These are phyloP conservation scores for Donacobius atricapilla DNA, from an alignment of 2,113 vertebrate species.

Conservation along the genomic window DNA sequence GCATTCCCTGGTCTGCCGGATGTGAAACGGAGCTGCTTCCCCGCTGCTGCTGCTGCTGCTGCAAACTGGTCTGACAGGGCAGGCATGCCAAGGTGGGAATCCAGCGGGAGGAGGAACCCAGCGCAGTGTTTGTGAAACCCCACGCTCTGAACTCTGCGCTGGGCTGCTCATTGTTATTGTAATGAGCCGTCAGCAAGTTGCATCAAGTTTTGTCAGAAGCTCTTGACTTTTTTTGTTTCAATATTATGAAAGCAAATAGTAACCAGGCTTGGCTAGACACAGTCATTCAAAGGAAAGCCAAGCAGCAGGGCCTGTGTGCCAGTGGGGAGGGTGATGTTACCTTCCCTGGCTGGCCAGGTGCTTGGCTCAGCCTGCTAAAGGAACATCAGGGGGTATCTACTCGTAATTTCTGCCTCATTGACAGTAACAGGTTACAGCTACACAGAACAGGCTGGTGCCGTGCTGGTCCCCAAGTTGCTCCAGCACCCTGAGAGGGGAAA, in stretches of 20 bases:
- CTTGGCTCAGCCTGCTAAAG: background rate
- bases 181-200: background rate
- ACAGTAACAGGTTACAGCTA: background rate
- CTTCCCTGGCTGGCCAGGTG: background rate
- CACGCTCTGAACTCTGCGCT: background rate
- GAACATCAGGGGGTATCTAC: background rate
- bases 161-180: background rate
- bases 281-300: background rate
- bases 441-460: background rate
- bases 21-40: background rate
- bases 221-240: background rate
- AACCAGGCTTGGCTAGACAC: background rate
- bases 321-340: background rate
- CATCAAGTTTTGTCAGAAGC: conserved; percentile 20
- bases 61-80: conserved; percentile 6
- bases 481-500: background rate
- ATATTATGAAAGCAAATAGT: background rate
- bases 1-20: background rate
- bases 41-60: background rate
- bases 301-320: background rate
- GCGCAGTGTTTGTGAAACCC: background rate
- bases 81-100: background rate
- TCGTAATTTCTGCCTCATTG: background rate
- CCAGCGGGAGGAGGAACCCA: background rate
- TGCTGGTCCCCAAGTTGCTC: fast-evolving